These are phyloP conservation scores for Agriopis marginaria DNA, from an alignment of 2,888 invertebrate genomes.

Conservation along the genomic window DNA sequence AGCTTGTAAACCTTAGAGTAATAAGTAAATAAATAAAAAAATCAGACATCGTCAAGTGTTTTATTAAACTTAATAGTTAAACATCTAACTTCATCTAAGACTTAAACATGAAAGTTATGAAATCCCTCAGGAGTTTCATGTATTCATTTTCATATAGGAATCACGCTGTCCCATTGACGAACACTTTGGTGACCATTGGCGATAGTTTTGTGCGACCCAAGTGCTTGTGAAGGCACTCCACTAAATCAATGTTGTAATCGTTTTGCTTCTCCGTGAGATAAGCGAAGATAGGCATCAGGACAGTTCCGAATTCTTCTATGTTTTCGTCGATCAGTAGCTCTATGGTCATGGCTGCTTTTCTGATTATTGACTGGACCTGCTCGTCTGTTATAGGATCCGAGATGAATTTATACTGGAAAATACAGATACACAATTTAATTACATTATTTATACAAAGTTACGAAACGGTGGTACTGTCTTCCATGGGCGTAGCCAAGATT, in stretches of 20 bases:
- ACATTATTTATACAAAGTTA: not conserved
- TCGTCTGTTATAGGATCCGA: slow-evolving; percentile 61
- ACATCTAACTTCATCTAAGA: too few species aligned
- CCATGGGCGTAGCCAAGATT: too few species aligned
- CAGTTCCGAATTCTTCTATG: slow-evolving; percentile 57
- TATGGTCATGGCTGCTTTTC: slow-evolving; percentile 57
- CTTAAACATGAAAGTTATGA: not conserved
- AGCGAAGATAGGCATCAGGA: slow-evolving; percentile 66
- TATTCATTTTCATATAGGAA: not conserved
- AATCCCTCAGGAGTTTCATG: not conserved
- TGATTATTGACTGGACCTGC: slow-evolving; percentile 58
- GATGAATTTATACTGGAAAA: slow-evolving; percentile 74
- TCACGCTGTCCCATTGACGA: slow-evolving; percentile 40
- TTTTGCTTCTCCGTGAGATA: slow-evolving; percentile 64
- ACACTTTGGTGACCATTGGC: slow-evolving; percentile 38
- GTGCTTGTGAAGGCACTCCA: slow-evolving; percentile 36
- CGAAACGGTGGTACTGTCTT: not conserved
- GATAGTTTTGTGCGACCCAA: slow-evolving; percentile 30
- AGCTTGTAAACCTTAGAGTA: too few species aligned
- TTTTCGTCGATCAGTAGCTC: slow-evolving; percentile 55
- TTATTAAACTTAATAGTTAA: not conserved
- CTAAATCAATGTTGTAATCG: slow-evolving; percentile 55
- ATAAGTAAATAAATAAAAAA: not conserved
- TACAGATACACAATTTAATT: not conserved
- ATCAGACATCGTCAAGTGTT: not conserved